Percentiles rank a stretch among this genome's conserved stretches.
Conservation (phyloP, 2,113 vertebrate species). For the Paramormyrops kingsleyae region DNA sequence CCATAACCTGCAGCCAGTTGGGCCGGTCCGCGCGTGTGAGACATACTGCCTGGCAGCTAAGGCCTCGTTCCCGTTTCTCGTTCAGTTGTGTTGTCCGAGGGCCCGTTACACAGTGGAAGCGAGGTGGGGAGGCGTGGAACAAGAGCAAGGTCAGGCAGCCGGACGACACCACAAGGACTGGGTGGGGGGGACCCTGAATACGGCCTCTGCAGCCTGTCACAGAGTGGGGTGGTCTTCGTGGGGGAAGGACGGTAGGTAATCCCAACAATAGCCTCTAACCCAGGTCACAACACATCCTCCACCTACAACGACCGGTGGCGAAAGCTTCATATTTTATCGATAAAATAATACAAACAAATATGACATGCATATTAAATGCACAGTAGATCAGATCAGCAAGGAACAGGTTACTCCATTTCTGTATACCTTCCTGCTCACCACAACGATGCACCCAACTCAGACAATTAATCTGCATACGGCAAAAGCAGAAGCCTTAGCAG, state of each 20-base stretch:
- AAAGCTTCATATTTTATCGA: not conserved
- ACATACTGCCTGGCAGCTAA: not conserved
- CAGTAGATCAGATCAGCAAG: not conserved
- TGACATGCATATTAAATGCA: not conserved
- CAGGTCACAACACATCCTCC: not conserved
- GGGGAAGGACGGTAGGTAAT: slow-evolving; percentile 49
- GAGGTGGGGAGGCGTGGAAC: not conserved
- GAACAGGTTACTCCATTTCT: not conserved
- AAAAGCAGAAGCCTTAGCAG: not conserved
- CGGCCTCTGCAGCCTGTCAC: not conserved
- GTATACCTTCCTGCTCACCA: slow-evolving; percentile 41
- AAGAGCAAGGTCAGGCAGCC: not conserved
- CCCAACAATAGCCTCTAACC: slow-evolving; percentile 22
- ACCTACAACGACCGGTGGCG: not conserved
- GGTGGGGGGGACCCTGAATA: not conserved
- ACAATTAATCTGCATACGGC: too few relatives aligned
- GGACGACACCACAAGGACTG: not conserved
- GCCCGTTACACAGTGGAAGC: not conserved
- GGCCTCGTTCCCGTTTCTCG: not conserved
- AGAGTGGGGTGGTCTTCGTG: not conserved
- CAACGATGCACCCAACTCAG: not conserved
- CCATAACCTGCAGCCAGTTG: not conserved
- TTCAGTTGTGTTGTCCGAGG: not conserved
- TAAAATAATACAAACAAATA: not conserved
- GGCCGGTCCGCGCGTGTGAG: not conserved